These are phyloP conservation scores for Amorpha juglandis DNA, from an alignment of 2,888 invertebrate species.

Conservation along the genomic window DNA sequence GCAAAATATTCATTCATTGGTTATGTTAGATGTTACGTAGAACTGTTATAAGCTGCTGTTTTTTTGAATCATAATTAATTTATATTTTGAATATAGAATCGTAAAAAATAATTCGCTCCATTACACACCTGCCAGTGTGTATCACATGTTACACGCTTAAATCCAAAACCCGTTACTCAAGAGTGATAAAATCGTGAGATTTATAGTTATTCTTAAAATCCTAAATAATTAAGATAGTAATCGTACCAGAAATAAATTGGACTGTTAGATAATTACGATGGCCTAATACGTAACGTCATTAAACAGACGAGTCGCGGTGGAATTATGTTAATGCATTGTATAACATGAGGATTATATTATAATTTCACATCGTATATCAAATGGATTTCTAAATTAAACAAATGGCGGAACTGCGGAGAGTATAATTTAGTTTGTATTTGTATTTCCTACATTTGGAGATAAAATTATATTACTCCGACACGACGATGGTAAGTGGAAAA, in stretches of 20 bases:
- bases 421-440: background rate
- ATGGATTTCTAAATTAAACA: slow-evolving; percentile 13
- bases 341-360: slow-evolving; percentile 12
- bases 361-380: slow-evolving; percentile 14
- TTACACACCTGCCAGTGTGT: background rate
- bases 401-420: background rate
- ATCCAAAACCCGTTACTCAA: slow-evolving; percentile 13
- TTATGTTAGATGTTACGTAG: no score
- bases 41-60: no score
- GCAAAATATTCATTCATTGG: no score
- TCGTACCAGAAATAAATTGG: slow-evolving; percentile 14
- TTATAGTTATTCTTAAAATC: slow-evolving; percentile 9
- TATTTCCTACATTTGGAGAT: background rate
- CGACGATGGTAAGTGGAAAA: no score
- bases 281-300: slow-evolving; percentile 15
- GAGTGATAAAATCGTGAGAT: slow-evolving; percentile 14
- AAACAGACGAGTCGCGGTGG: background rate
- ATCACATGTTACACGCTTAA: background rate
- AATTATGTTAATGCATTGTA: slow-evolving; percentile 21
- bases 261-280: slow-evolving; percentile 17
- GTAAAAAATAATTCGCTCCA: background rate
- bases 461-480: background rate
- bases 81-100: background rate
- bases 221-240: slow-evolving; percentile 20
- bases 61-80: background rate